Evolutionary conservation across 1,140 invertebrate genomes (phyloP), one percentile per base, ranked within the genome.

Genomic region (Calephelis virginiensis): DNA sequence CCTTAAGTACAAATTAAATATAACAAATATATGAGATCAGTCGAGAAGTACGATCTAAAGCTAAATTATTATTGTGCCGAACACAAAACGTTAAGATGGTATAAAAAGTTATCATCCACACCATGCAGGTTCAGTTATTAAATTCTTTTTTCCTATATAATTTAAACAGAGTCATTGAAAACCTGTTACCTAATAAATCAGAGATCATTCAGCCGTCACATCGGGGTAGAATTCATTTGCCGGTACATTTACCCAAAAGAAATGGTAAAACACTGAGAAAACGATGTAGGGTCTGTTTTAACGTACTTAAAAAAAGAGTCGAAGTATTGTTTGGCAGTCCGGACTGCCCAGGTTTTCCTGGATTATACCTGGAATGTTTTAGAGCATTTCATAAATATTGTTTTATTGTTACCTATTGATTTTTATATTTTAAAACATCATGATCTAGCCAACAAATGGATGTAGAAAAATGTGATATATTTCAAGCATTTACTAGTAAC

Each of bases 241-340:
- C 60, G 8, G 60, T 46, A 61, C 60, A 61, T 61, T 61, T 61
- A 61, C 60, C 60, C 40, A 61, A 43, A 61, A 61, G 13, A 43
- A 61, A 61, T 61, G 60, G 13, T 12, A 61, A 61, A 61, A 45
- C 60, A 45, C 46, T 61, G 60, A 61, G 40, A 61, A 61, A 61
- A 61, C 38, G 59, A 61, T 61, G 40, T 61, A 61, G 60, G 60
- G 59, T 61, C n/a, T 61, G 40, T 61, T 45, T 61, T 61, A 45
- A 43, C 17, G 43, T 61, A 14, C 60, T 46, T 61, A 61, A 61
- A 61, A 61, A 61, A 61, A 61, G 60, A 61, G 60, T 61, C 60
- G 43, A 61, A 61, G 43, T 61, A 61, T 46, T 46, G 40, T 14
- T 61, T 61, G 43, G 60, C 60, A 45, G 38, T 45, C 60, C 60